Percentiles rank a stretch among this genome's conserved stretches.
Evolutionary conservation across 2,888 invertebrate genomes (phyloP).

Genomic region (Cancer borealis): DNA sequence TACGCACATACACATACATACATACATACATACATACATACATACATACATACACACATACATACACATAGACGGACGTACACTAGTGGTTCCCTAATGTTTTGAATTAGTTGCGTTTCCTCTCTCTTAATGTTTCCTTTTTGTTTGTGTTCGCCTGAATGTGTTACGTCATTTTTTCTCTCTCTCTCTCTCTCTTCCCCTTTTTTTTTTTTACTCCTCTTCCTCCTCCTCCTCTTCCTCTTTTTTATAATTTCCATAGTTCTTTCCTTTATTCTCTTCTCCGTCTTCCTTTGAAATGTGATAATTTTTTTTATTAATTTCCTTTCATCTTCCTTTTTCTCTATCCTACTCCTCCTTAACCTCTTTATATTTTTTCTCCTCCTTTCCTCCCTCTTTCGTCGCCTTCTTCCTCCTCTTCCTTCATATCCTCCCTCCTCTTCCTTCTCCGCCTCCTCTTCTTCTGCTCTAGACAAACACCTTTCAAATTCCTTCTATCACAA

Average conservation of each 20-base stretch:
- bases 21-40: neutral
- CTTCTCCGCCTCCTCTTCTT: neutral
- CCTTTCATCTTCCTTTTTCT: neutral
- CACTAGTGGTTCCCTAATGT: no score
- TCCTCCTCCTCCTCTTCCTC: neutral
- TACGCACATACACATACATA: neutral
- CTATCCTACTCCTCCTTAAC: neutral
- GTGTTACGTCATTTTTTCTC: neutral
- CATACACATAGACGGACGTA: neutral
- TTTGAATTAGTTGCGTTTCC: neutral
- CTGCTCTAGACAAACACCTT: conserved; percentile 13
- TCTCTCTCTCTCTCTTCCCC: neutral
- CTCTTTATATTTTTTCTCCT: neutral
- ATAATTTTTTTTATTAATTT: no score
- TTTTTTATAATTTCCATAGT: neutral
- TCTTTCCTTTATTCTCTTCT: no score
- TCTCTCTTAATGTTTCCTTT: conserved; percentile 22
- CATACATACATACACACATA: neutral
- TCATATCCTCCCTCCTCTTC: neutral
- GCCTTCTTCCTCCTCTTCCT: neutral
- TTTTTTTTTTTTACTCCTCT: neutral
- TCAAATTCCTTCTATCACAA: neutral
- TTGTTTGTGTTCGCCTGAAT: neutral
- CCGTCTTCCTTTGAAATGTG: no score
- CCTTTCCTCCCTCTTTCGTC: neutral